phyloP scores from a whole-genome alignment of 2,113 vertebrate genomes.

The Neodontobutis hainanensis region DNA sequence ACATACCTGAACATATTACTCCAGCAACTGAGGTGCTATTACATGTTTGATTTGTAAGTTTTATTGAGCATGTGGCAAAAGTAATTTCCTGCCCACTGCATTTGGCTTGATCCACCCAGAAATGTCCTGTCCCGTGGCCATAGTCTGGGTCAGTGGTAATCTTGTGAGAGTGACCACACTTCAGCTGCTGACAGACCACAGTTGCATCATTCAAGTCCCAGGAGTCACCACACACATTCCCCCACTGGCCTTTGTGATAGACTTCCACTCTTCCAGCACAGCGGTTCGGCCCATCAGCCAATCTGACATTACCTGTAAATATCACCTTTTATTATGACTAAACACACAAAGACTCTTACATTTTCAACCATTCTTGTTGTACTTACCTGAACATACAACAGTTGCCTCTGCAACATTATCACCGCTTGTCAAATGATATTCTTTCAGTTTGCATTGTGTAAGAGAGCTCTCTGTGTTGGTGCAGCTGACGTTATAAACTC shows the following conservation, averaged over 20 bases:
- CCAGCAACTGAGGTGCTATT: conserved; percentile 22
- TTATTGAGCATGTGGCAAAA: conserved; percentile 42
- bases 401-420: conserved; percentile 27
- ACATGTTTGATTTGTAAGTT: conserved; percentile 23
- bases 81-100: conserved; percentile 51
- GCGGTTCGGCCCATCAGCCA: conserved; percentile 35
- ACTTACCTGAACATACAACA: conserved; percentile 63
- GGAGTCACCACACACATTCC: conserved; percentile 57
- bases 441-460: conserved; percentile 31
- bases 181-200: conserved; percentile 59
- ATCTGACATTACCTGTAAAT: conserved; percentile 55
- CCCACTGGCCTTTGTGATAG: conserved; percentile 57
- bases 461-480: conserved; percentile 46
- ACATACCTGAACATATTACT: conserved; percentile 57
- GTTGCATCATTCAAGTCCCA: conserved; percentile 58
- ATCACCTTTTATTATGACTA: not conserved
- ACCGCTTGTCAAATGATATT: not conserved
- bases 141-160: conserved; percentile 9
- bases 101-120: conserved; percentile 39
- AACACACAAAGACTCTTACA: too few species aligned
- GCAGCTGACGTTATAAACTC: conserved; percentile 44
- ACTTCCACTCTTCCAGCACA: conserved; percentile 66
- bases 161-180: conserved; percentile 42
- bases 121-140: conserved; percentile 12
- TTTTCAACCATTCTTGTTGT: not conserved